Evolutionary conservation across 2,113 vertebrate species (phyloP), one percentile per base, ranked within the genome.

Genomic region (Coturnix japonica): DNA sequence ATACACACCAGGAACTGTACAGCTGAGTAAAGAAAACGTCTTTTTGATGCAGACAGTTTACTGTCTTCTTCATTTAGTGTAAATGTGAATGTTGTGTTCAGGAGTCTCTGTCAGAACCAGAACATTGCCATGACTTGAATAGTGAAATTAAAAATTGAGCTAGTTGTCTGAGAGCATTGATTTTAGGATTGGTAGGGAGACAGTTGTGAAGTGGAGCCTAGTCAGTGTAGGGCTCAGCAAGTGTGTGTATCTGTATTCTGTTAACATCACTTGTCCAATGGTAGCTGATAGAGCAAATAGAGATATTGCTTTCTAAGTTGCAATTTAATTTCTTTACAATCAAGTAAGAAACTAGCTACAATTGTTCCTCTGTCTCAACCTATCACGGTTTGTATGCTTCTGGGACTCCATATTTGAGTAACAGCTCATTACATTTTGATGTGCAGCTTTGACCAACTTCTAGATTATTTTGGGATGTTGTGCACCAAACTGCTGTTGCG

Each of bases 1-100:
- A 2, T 7, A 8, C 0, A 1, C 28, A 37, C 1, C 4, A 18
- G 49, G 21, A 61, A 25, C 39, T 49, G n/a, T 54, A 31, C 47
- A n/a, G 23, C 26, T 54, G 23, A 1, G 0, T 47, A 71, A 21
- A 20, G 77, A 53, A 18, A 17, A 39, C 72, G 39, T 53, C 54
- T 49, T 16, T 26, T 60, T 61, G 66, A 26, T 35, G 47, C 30
- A n/a, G 23, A 15, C 39, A 72, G 26, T 74, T 80, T 71, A 51
- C 44, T 81, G n/a, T 78, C 5, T 1, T n/a, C 25, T 79, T 61
- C 14, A 6, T 35, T 61, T 28, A 25, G 26, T 25, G 44, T 23
- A 49, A 49, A 23, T n/a, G 5, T 35, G 23, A 44, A 16, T 11
- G 5, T 17, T 14, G 51, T 75, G 16, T 54, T 26, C 17, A 23